Base-by-base conservation (phyloP, 2,888 invertebrate genomes). In the Eretmocerus hayati region DNA sequence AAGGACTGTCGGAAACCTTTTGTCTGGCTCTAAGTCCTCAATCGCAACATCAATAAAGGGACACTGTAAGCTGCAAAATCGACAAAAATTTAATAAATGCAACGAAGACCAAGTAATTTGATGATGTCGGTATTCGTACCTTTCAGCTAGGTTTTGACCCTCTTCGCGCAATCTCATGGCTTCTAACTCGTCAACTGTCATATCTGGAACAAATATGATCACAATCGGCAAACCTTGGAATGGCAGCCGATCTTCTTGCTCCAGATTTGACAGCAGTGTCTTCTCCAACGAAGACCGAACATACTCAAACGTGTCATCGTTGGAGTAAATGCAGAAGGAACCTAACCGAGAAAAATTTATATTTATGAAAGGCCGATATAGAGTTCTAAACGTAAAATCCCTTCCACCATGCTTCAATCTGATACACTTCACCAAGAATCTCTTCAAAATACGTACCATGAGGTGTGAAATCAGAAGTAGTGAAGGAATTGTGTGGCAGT, bases 271-370 rank as follows among this genome's bases (percentile, higher is more conserved):
- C 9, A 93, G 75, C 21, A 95, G 75, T 3, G 92, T 92, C 70
- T 92, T 90, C 69, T 94, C 91, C 56, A 96, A 79, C 69, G 91
- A 91, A 50, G 88, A 87, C 58, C 90, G 80, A 42, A 96, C 85
- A 68, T 90, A 94, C 65, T 94, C 92, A 64, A 95, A 88, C 0
- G 92, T 88, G 63, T 90, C 87, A 60, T 87, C 87, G 63, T 92
- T 90, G 62, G 91, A 89, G 72, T 89, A 96, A 19, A 90, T 87
- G 72, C 90, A 90, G 72, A 88, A 87, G 62, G 88, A 81, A 43
- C 86, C 85, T 85, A 64, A 21, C 20, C 11, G 21, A n/a, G n/a
- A n/a, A n/a, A n/a, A n/a, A n/a, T n/a, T n/a, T n/a, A n/a, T n/a
- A n/a, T n/a, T n/a, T n/a, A n/a, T n/a, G n/a, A n/a, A n/a, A 5